Percentiles rank a stretch among this genome's conserved stretches.
Evolutionary conservation across 2,797 vertebrate species (phyloP).

Genomic region (Spinus olivaceus): DNA sequence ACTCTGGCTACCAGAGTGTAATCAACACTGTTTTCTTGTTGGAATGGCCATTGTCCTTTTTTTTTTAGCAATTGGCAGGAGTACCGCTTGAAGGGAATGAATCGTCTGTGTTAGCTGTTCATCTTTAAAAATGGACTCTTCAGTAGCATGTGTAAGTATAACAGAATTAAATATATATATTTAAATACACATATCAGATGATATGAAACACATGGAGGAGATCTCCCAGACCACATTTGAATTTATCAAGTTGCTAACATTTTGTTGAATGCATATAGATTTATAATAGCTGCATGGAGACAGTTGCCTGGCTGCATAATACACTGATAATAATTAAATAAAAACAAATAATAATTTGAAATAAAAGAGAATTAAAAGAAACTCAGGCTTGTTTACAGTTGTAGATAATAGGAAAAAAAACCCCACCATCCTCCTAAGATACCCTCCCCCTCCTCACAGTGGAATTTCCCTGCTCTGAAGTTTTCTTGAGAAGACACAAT

Average conservation of each 20-base stretch:
- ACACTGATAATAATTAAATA: neutral
- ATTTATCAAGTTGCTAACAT: neutral
- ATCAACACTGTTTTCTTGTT: neutral
- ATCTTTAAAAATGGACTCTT: neutral
- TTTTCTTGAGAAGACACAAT: neutral
- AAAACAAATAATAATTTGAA: neutral
- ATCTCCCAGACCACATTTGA: neutral
- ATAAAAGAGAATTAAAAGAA: neutral
- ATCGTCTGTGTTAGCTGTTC: neutral
- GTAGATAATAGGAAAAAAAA: neutral
- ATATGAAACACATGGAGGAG: neutral
- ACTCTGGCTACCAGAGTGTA: neutral
- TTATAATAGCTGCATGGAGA: neutral
- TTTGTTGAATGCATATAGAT: neutral
- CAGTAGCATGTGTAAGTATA: neutral
- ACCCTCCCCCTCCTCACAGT: neutral
- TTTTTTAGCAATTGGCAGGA: neutral
- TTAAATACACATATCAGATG: neutral
- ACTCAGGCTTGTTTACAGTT: neutral
- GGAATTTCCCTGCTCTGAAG: slow-evolving; percentile 8
- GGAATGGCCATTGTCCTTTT: neutral
- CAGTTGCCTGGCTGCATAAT: neutral
- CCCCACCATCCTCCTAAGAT: neutral
- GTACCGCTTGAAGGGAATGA: neutral
- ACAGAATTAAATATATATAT: neutral